Evolutionary conservation across 1,140 invertebrate genomes (phyloP).

Genomic region (Megathymus violae): DNA sequence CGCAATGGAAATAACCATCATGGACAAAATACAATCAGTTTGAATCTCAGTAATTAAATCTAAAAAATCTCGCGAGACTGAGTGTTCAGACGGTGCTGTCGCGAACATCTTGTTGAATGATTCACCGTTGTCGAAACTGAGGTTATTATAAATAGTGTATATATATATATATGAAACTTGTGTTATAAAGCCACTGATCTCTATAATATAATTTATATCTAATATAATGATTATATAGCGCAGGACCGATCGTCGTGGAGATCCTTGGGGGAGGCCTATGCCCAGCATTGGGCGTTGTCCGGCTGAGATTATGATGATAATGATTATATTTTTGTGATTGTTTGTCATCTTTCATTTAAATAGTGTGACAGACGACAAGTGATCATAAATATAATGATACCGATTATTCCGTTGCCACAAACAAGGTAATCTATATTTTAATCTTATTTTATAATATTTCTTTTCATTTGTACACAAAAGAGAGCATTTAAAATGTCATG

Average conservation of each 20-base stretch:
- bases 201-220: neutral
- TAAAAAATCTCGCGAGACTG: constrained; percentile 20
- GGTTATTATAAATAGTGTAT: neutral
- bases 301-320: no score
- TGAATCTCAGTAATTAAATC: constrained; percentile 8
- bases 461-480: no score
- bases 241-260: no score
- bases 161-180: neutral
- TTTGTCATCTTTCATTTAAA: neutral
- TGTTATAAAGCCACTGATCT: neutral
- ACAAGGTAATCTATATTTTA: no score
- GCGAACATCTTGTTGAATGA: neutral
- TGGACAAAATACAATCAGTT: constrained; percentile 15
- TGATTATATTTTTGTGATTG: neutral
- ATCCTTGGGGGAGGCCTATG: no score
- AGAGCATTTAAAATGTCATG: no score
- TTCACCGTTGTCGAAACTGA: neutral
- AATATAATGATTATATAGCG: neutral
- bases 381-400: no score
- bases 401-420: no score
- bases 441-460: no score
- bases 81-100: constrained; percentile 19
- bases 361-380: no score
- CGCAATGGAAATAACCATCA: constrained; percentile 9
- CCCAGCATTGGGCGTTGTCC: no score